Evolutionary conservation across 2,797 vertebrate species (phyloP), one percentile per base, ranked within the genome.

Genomic region (Myotis pilosus): DNA sequence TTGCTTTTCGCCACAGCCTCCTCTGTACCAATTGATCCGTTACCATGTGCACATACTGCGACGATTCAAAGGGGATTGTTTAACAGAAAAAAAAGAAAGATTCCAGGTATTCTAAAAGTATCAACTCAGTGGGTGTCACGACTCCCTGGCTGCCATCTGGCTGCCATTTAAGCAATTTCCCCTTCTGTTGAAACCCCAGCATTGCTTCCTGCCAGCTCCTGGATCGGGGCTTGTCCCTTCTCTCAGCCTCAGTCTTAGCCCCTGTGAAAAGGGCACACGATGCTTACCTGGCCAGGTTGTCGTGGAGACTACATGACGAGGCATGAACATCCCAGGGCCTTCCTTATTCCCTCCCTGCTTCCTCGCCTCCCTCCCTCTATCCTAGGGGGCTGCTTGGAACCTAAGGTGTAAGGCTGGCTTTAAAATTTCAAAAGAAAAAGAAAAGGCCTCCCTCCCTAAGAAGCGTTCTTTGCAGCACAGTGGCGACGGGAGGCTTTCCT

Each of bases 401-500:
- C 49, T 9, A 44, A 95, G 85, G 92, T 91, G 47, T 91, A 96
- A 95, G 93, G 93, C 75, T 76, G 75, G 20, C 33, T 95, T 90
- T 20, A 92, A 94, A 94, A 88, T 93, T 83, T 89, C 38, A 72
- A 22, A 55, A 13, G 60, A 2, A 3, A 55, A 72, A 78, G 36
- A 85, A 83, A 80, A 86, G 55, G 30, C 30, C 82, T 78, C 28
- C 16, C 66, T 92, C 53, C 62, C 92, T 36, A 28, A 95, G 76
- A 94, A 91, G 68, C 19, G 11, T 47, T 93, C n/a, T 85, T 47
- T 30, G 60, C 47, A 41, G 81, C 93, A 22, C 91, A 95, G 88
- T 49, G 75, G 91, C 85, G 95, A 96, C 51, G 60, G 78, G 64
- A 55, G 95, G 89, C 95, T 91, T 97, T 89, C 96, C 87, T 89